A percentile compares a stretch with the other conserved stretches of the same genome.
Conservation (phyloP, 2,888 invertebrate genomes). For the Leucophenga maculata region DNA sequence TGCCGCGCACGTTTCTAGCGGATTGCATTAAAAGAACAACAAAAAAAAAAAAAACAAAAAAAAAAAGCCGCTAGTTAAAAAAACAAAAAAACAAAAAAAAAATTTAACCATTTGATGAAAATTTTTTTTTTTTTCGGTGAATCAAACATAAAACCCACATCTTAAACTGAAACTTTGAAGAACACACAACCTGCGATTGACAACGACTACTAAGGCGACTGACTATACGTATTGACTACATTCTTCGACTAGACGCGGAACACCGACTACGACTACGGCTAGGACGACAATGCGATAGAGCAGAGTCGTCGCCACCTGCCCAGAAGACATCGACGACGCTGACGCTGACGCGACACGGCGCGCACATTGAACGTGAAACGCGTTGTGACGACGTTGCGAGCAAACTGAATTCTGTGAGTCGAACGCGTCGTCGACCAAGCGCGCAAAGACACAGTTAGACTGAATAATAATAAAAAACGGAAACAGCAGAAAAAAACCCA, state of each 20-base stretch:
- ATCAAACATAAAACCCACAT: too few species aligned
- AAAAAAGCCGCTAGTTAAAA: too few species aligned
- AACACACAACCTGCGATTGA: too few species aligned
- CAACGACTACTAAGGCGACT: neutral
- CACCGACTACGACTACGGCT: too few species aligned
- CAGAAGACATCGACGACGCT: neutral
- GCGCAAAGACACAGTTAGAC: neutral
- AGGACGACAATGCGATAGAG: neutral
- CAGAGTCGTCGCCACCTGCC: neutral
- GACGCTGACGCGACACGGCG: neutral
- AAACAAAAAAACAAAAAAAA: too few species aligned
- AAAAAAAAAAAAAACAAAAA: too few species aligned
- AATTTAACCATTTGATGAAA: too few species aligned
- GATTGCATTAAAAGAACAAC: too few species aligned
- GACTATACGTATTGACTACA: neutral
- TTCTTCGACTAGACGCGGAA: too few species aligned
- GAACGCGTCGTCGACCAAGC: neutral
- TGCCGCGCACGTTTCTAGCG: too few species aligned
- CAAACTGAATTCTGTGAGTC: constrained; percentile 4
- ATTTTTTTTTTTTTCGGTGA: too few species aligned
- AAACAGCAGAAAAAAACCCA: neutral
- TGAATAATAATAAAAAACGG: neutral
- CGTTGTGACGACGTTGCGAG: constrained; percentile 19
- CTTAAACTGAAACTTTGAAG: too few species aligned
- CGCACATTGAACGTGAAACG: constrained; percentile 3